These are phyloP conservation scores for Lordiphosa collinella DNA, from an alignment of 1,140 invertebrate species.

Conservation along the genomic window DNA sequence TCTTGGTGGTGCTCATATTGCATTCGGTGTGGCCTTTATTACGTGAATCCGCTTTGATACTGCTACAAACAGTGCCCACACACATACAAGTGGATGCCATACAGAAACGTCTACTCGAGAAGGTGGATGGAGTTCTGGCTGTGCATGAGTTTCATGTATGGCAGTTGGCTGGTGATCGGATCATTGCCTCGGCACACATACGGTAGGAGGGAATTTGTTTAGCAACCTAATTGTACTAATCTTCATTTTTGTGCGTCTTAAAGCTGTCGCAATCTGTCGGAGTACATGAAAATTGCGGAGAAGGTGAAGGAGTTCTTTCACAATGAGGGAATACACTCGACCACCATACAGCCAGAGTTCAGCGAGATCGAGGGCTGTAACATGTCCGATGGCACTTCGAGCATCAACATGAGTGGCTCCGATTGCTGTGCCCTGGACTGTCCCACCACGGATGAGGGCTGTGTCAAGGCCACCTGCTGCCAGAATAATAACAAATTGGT, in stretches of 20 bases:
- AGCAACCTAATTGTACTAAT: not conserved
- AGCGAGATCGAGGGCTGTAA: slow-evolving; percentile 84
- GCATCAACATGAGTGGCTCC: slow-evolving; percentile 78
- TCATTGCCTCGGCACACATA: slow-evolving; percentile 96
- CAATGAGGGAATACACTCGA: slow-evolving; percentile 90
- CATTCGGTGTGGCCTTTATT: slow-evolving; percentile 92
- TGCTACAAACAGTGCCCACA: slow-evolving; percentile 95
- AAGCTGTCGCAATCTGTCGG: slow-evolving; percentile 91
- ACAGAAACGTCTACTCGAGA: slow-evolving; percentile 89
- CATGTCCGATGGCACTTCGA: slow-evolving; percentile 75
- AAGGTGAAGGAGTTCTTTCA: slow-evolving; percentile 97
- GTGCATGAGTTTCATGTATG: slow-evolving; percentile 97
- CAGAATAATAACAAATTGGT: slow-evolving; percentile 79
- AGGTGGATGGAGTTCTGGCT: slow-evolving; percentile 93
- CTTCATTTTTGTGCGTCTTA: slow-evolving; percentile 3
- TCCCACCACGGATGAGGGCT: slow-evolving; percentile 90
- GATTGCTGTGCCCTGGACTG: slow-evolving; percentile 91
- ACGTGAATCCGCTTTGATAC: slow-evolving; percentile 92
- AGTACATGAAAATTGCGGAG: slow-evolving; percentile 95
- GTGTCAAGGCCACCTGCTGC: slow-evolving; percentile 92
- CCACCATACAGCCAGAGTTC: slow-evolving; percentile 97
- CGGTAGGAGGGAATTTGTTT: slow-evolving; percentile 80
- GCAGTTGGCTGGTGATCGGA: slow-evolving; percentile 94
- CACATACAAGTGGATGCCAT: slow-evolving; percentile 96
- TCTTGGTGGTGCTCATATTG: slow-evolving; percentile 90